Evolutionary conservation across 2,113 vertebrate genomes (phyloP).

Genomic region (Mirounga angustirostris): DNA sequence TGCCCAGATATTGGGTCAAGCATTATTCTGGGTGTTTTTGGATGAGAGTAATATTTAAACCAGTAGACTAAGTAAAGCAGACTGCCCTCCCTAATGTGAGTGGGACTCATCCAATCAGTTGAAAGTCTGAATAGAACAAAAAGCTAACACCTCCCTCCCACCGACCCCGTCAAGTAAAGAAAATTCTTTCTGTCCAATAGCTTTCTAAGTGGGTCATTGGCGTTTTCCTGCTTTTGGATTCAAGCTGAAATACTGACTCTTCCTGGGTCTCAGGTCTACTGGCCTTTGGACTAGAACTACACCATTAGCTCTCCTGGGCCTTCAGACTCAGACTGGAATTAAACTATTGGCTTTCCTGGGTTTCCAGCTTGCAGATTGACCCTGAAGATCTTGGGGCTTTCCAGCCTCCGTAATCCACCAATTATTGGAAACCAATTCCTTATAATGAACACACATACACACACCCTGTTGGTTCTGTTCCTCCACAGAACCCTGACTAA

Average conservation of each 20-base stretch:
- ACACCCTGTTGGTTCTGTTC: neutral
- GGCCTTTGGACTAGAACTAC: neutral
- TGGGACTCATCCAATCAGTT: neutral
- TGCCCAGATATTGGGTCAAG: neutral
- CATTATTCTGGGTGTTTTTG: neutral
- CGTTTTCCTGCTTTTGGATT: neutral
- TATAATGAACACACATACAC: neutral
- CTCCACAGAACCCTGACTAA: neutral
- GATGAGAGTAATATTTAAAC: neutral
- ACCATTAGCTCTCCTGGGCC: neutral
- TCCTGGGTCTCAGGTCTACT: neutral
- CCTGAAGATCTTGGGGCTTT: neutral
- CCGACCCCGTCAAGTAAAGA: neutral
- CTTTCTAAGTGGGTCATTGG: neutral
- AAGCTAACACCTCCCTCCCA: neutral
- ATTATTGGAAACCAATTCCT: neutral
- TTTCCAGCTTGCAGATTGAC: neutral
- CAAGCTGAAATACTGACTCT: neutral
- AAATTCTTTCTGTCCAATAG: neutral
- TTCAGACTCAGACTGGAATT: neutral
- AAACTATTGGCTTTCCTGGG: neutral
- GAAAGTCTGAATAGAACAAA: neutral
- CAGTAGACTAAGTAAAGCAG: neutral
- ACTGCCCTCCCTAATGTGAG: neutral
- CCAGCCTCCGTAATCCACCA: too few relatives aligned